Conservation (phyloP, 2,113 vertebrate species). For the Muntiacus muntjak region DNA sequence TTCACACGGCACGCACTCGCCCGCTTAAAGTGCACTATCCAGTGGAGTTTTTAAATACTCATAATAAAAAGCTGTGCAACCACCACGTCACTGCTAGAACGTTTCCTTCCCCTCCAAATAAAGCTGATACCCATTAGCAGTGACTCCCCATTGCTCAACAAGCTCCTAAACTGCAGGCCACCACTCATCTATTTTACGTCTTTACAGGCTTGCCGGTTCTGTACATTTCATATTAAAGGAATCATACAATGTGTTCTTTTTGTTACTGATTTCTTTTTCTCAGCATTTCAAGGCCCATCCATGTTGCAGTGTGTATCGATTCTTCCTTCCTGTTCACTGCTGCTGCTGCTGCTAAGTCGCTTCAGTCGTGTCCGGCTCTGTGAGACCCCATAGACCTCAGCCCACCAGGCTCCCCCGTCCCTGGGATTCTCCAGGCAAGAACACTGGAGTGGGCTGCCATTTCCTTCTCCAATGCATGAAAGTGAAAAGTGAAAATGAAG, state of each 20-base stretch:
- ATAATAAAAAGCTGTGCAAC: background rate
- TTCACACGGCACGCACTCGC: background rate
- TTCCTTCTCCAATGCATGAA: background rate
- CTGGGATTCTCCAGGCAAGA: background rate
- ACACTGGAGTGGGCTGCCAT: background rate
- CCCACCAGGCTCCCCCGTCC: background rate
- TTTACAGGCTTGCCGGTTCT: background rate
- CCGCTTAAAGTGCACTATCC: background rate
- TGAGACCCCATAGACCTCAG: accelerated
- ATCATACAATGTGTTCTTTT: background rate
- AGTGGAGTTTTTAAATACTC: background rate
- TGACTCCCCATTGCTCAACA: background rate
- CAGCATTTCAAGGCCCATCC: background rate
- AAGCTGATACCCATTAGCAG: background rate
- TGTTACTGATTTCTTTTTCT: background rate
- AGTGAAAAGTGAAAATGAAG: too few species aligned
- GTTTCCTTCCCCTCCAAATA: background rate
- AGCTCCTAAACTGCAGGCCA: background rate
- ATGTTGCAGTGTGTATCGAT: background rate
- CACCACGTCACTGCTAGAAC: background rate
- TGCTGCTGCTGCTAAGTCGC: background rate
- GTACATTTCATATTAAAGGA: background rate
- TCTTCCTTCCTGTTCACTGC: background rate
- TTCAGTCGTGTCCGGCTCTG: background rate
- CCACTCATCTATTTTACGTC: background rate